Conservation (phyloP, 2,113 vertebrate species). For the Etheostoma cragini region DNA sequence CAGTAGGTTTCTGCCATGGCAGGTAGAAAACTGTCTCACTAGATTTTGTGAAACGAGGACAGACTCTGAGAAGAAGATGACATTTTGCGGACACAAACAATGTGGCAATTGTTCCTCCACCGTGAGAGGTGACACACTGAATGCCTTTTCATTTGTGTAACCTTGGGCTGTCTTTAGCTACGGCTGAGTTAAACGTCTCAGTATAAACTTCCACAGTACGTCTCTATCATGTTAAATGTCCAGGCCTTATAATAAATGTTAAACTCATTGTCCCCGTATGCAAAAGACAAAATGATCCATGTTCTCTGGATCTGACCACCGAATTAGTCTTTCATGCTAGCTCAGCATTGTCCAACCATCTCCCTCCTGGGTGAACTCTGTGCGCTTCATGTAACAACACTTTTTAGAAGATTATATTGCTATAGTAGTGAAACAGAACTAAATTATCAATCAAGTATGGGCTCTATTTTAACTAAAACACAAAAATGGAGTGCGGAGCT, state of each 20-base stretch:
- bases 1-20: slow-evolving; percentile 2
- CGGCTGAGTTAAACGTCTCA: too few relatives aligned
- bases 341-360: background rate
- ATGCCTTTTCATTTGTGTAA: background rate
- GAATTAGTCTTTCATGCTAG: too few relatives aligned
- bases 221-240: background rate
- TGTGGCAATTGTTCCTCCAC: background rate
- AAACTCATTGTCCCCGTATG: background rate
- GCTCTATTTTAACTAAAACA: too few relatives aligned
- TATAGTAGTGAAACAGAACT: too few relatives aligned
- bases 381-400: background rate
- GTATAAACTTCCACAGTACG: background rate
- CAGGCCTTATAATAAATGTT: background rate
- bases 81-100: slow-evolving; percentile 18
- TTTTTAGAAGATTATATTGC: too few relatives aligned
- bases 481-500: too few relatives aligned
- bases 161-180: slow-evolving; percentile 21
- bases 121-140: background rate
- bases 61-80: slow-evolving; percentile 9
- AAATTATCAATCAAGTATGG: too few relatives aligned
- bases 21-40: background rate
- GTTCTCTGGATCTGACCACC: background rate
- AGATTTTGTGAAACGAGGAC: slow-evolving; percentile 30
- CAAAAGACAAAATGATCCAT: background rate
- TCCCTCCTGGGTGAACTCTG: background rate